phyloP scores from a whole-genome alignment of 2,113 vertebrate species.

The Clarias batrachus region DNA sequence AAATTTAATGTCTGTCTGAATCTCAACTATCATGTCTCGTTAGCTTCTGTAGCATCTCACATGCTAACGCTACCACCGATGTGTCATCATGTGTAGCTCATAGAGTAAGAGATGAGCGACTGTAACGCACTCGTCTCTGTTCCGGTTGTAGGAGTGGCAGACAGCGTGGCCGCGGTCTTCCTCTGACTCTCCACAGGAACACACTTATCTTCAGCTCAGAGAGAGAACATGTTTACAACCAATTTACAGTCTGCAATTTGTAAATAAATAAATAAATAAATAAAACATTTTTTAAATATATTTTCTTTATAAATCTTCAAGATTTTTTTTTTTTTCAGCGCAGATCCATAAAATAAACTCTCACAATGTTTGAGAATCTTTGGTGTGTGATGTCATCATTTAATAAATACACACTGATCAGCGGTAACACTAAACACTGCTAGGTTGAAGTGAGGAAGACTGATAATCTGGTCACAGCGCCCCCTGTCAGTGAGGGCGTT shows the following conservation, averaged over 20 bases:
- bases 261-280: background rate
- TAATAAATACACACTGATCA: conserved; percentile 63
- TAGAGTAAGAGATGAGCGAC: background rate
- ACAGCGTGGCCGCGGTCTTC: conserved; percentile 20
- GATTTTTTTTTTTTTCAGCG: background rate
- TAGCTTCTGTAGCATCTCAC: too few relatives aligned
- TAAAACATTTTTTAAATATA: background rate
- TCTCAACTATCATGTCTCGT: too few relatives aligned
- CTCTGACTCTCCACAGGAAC: background rate
- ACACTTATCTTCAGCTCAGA: background rate
- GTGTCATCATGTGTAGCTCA: too few relatives aligned
- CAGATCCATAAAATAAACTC: background rate
- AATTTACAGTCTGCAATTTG: background rate
- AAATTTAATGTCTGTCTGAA: too few relatives aligned
- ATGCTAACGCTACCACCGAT: background rate
- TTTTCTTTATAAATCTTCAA: background rate
- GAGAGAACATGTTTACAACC: background rate
- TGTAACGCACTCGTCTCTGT: background rate
- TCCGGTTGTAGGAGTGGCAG: conserved; percentile 7
- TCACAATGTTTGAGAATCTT: background rate
- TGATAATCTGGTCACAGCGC: too few relatives aligned
- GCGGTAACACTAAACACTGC: too few relatives aligned
- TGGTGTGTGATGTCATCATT: conserved; percentile 57
- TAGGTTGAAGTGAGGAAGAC: too few relatives aligned
- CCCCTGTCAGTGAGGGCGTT: too few relatives aligned